These are phyloP conservation scores for Patella vulgata DNA, from an alignment of 1,140 invertebrate genomes.

Conservation along the genomic window DNA sequence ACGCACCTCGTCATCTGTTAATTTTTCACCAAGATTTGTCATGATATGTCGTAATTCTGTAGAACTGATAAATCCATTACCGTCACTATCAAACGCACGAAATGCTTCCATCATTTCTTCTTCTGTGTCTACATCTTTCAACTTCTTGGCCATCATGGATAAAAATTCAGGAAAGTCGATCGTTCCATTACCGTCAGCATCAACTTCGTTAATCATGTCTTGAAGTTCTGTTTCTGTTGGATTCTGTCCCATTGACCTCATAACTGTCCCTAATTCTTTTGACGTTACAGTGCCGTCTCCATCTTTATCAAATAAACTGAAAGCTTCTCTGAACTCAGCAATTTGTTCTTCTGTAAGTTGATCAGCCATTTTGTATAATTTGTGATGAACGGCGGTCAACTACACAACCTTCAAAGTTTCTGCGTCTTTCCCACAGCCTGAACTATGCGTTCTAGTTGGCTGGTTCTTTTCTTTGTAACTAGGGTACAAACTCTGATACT, in stretches of 20 bases:
- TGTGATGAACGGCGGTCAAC: no score
- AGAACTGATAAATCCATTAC: conserved; percentile 78
- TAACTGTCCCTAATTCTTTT: conserved; percentile 26
- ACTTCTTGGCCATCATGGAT: conserved; percentile 96
- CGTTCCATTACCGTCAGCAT: conserved; percentile 80
- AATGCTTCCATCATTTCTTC: conserved; percentile 98
- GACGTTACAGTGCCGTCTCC: conserved; percentile 25
- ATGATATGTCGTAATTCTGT: conserved; percentile 73
- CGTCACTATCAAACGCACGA: conserved; percentile 97
- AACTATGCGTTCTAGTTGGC: no score
- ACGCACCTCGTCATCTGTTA: conserved; percentile 89
- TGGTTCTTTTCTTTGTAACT: no score
- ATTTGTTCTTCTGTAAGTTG: neutral
- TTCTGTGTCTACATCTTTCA: conserved; percentile 98
- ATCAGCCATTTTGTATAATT: no score
- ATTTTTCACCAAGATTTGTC: conserved; percentile 89
- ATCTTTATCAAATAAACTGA: conserved; percentile 27
- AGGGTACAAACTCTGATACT: no score
- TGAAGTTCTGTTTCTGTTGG: conserved; percentile 99
- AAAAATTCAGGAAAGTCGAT: conserved; percentile 97
- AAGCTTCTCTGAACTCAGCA: conserved; percentile 35
- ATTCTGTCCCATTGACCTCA: conserved; percentile 86
- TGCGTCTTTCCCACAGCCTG: no score
- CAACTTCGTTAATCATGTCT: conserved; percentile 85
- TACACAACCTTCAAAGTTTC: no score